Base-by-base conservation (phyloP, 2,113 vertebrate genomes). In the Antennarius striatus region DNA sequence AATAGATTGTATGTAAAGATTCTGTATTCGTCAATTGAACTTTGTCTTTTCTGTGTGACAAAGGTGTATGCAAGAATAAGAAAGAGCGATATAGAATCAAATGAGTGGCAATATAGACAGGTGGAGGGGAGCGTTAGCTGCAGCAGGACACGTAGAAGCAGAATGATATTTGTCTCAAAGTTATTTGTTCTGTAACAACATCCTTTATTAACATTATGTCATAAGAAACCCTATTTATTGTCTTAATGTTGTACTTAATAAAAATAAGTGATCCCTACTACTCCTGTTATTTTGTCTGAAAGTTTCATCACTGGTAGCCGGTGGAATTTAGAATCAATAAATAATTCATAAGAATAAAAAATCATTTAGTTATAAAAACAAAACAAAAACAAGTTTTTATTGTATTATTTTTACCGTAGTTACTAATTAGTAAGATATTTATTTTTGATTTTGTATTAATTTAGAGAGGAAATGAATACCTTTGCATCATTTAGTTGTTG, bases 1-100 rank as follows among this genome's bases (percentile, higher is more conserved):
- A 68, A 80, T 84, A 63, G 75, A 80, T 72, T 82, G 68, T 84
- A 81, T 88, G 83, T 87, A 77, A 78, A 84, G 56, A 83, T 63
- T 29, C 52, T 64, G 29, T 79, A 73, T 69, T 52, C 74, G 72
- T 85, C 73, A 47, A 59, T 11, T 15, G 42, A 73, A 60, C 48
- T 39, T 42, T 57, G 66, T 82, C 56, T 17, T 63, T 42, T 55
- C 54, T 52, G 63, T 72, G 16, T 59, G 48, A 74, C 6, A 56
- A 30, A 75, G 29, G 65, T 43, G 57, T 68, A 64, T 78, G 80
- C 60, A 68, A 54, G 52, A 74, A 55, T 57, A 71, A 39, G 15
- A 39, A 64, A 10, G 14, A 56, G 13, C 0, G 2, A 46, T 45
- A 58, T 3, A 9, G 56, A 29, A 17, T 72, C 15, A 28, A 56